Evolutionary conservation across 2,888 invertebrate species (phyloP).

Genomic region (Andricus quercusramuli): DNA sequence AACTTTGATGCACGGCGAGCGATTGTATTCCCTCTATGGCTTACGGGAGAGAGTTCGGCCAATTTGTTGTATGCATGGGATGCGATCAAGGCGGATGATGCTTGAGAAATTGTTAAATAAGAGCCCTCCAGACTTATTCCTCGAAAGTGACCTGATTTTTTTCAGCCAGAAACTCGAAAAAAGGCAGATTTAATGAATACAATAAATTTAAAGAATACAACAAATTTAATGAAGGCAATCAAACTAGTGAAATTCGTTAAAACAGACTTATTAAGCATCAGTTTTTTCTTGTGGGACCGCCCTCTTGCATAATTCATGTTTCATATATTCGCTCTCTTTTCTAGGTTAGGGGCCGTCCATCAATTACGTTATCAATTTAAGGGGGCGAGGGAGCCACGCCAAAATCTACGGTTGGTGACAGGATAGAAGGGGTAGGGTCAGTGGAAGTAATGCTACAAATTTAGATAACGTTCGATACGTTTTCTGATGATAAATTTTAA

Average conservation of each 20-base stretch:
- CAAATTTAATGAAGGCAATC: constrained; percentile 25
- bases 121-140: constrained; percentile 35
- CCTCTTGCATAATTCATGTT: constrained; percentile 41
- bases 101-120: constrained; percentile 41
- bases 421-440: too few species aligned
- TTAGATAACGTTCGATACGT: too few species aligned
- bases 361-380: too few species aligned
- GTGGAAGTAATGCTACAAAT: too few species aligned
- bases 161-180: not conserved
- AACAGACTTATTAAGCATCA: constrained; percentile 11
- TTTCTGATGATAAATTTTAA: too few species aligned
- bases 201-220: constrained; percentile 23
- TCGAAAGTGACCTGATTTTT: constrained; percentile 38
- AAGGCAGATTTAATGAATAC: not conserved
- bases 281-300: not conserved
- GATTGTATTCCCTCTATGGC: constrained; percentile 37
- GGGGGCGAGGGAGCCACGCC: too few species aligned
- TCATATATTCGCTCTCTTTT: constrained; percentile 1
- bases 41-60: constrained; percentile 16
- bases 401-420: too few species aligned
- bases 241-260: constrained; percentile 10
- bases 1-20: constrained; percentile 40
- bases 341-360: not conserved
- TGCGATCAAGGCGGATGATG: constrained; percentile 38
- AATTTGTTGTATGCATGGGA: constrained; percentile 35